These are phyloP conservation scores for Trichosurus vulpecula DNA, from an alignment of 2,797 vertebrate species.

Conservation along the genomic window DNA sequence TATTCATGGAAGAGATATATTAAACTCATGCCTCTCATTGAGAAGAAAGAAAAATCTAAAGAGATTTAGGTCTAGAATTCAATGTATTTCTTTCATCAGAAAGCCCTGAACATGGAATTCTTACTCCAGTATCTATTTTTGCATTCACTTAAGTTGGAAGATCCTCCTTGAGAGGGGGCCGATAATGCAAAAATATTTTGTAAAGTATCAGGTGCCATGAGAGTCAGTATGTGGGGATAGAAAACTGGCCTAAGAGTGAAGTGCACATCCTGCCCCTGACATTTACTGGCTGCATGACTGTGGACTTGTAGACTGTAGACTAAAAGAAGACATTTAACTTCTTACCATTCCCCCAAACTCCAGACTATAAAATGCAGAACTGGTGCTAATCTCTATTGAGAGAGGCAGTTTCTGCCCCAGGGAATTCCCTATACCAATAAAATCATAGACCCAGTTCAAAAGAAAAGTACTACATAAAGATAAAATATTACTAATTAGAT, in stretches of 20 bases:
- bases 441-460: neutral
- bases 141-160: neutral
- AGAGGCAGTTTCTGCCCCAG: neutral
- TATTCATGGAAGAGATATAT: neutral
- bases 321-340: neutral
- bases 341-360: neutral
- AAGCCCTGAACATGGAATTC: neutral
- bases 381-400: neutral
- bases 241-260: neutral
- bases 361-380: neutral
- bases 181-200: neutral
- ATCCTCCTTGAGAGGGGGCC: fast-evolving
- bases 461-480: neutral
- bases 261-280: neutral
- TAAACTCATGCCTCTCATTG: constrained; percentile 30
- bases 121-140: neutral
- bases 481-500: neutral
- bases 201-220: neutral
- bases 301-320: no score
- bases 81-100: neutral
- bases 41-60: neutral
- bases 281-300: neutral
- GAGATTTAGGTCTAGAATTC: neutral
- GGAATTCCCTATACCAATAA: neutral
- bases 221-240: neutral